phyloP scores from a whole-genome alignment of 2,797 vertebrate species.

The Notolabrus celidotus region DNA sequence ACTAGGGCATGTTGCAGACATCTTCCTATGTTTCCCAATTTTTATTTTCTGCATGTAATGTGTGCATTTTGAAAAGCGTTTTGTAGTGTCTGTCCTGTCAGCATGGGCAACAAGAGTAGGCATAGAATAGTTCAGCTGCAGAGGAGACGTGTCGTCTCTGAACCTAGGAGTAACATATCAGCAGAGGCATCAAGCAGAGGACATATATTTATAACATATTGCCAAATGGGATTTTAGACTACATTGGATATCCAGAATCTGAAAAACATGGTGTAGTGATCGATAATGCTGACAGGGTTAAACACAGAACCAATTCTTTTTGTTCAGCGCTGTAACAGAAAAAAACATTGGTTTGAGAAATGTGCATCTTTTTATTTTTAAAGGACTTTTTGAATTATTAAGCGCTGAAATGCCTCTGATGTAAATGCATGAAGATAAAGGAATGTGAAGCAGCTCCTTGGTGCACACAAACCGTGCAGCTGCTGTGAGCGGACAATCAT shows the following conservation, averaged over 20 bases:
- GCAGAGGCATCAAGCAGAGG: background rate
- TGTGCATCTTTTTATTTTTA: background rate
- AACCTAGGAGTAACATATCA: background rate
- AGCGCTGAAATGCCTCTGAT: conserved; percentile 9
- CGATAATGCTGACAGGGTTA: background rate
- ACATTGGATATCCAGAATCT: background rate
- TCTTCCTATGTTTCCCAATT: background rate
- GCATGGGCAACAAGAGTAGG: background rate
- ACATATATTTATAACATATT: background rate
- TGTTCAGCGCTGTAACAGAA: too few relatives aligned
- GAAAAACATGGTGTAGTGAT: background rate
- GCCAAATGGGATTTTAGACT: background rate
- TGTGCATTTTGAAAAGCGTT: background rate
- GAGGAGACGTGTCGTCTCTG: background rate
- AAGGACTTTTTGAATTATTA: conserved; percentile 9
- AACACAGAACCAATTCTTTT: background rate
- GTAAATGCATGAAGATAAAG: conserved; percentile 22
- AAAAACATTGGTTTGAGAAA: background rate
- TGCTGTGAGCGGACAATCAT: conserved; percentile 6
- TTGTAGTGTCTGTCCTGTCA: background rate
- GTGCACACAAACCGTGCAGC: background rate
- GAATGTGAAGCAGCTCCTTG: conserved; percentile 23
- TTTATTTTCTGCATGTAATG: background rate
- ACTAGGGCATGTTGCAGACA: background rate
- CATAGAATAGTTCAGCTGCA: background rate